phyloP scores from a whole-genome alignment of 2,113 vertebrate genomes.

The Dolichotis patagonum region DNA sequence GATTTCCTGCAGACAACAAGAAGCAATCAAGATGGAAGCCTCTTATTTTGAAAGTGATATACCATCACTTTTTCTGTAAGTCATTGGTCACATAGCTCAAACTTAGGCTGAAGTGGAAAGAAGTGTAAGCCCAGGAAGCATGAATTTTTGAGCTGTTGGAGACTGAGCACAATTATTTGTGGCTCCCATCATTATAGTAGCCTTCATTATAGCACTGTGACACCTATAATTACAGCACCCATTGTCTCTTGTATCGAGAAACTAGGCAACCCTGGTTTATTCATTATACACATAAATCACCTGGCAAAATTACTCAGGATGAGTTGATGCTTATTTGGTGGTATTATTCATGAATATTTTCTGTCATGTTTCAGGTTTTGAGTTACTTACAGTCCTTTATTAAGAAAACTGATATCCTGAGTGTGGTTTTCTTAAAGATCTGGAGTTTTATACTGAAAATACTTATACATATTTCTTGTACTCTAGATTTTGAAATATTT shows the following conservation, averaged over 20 bases:
- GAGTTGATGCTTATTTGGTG: neutral
- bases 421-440: neutral
- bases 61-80: neutral
- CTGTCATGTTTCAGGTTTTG: neutral
- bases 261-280: neutral
- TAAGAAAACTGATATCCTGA: neutral
- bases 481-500: neutral
- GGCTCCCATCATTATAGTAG: neutral
- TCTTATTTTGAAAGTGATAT: neutral
- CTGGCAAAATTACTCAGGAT: neutral
- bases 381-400: neutral
- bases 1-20: neutral
- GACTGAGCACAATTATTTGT: no score
- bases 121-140: neutral
- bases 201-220: neutral
- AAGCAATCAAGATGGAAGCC: neutral
- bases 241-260: neutral
- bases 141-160: neutral
- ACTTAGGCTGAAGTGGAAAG: neutral
- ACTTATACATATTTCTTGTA: neutral
- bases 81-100: neutral
- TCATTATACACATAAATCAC: neutral
- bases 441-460: neutral
- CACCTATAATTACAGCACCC: accelerated
- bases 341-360: neutral